Conservation (phyloP, 2,113 vertebrate species). For the Leucopternis melanops region DNA sequence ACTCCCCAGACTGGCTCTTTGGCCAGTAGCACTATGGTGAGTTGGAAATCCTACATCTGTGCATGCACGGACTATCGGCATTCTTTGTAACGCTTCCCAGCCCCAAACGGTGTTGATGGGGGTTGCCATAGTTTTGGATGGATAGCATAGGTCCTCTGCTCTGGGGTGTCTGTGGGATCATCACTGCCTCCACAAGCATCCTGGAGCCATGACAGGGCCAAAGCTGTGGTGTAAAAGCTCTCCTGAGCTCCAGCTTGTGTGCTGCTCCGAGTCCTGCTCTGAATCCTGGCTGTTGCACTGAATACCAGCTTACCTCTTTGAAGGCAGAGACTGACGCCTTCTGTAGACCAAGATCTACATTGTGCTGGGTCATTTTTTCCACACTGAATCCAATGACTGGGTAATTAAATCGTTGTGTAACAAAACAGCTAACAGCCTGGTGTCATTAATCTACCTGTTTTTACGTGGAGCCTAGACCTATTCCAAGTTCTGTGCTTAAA, state of each 20-base stretch:
- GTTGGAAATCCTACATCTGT: not conserved
- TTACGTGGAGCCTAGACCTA: not conserved
- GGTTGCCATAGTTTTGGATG: not conserved
- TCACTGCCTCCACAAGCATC: not conserved
- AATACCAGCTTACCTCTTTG: not conserved
- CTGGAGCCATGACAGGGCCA: not conserved
- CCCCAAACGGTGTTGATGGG: not conserved
- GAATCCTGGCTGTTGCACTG: not conserved
- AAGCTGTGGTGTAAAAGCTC: not conserved
- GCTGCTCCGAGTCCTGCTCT: not conserved
- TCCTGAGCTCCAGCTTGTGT: not conserved
- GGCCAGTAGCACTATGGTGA: not conserved
- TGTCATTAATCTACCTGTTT: not conserved
- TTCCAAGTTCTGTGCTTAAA: not conserved
- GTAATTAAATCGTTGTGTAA: not conserved
- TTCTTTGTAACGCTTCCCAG: not conserved
- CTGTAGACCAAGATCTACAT: not conserved
- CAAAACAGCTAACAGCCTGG: not conserved
- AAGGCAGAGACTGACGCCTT: not conserved
- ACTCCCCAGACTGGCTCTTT: not conserved
- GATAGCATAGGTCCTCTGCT: not conserved
- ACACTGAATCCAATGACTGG: not conserved
- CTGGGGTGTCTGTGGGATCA: not conserved
- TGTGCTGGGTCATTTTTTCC: not conserved
- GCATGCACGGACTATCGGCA: accelerated